Conservation (phyloP, 2,888 invertebrate species). For the Taphrorychus bicolor region DNA sequence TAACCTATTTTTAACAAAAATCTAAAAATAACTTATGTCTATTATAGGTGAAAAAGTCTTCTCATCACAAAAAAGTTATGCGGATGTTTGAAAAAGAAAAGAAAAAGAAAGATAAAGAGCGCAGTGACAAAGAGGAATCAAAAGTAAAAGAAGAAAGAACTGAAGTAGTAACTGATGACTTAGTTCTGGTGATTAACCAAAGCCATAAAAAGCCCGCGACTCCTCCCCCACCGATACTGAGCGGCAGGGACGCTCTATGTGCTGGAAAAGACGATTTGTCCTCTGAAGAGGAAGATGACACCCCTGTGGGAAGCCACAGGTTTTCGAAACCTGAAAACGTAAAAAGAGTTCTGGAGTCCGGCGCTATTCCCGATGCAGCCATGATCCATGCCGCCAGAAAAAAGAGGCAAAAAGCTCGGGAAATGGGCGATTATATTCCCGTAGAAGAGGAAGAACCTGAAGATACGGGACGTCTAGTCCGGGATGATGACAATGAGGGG, state of each 20-base stretch:
- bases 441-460: conserved; percentile 61
- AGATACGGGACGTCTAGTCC: conserved; percentile 68
- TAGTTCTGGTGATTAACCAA: conserved; percentile 65
- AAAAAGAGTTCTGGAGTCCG: conserved; percentile 82
- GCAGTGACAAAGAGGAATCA: conserved; percentile 53
- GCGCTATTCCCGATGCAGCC: conserved; percentile 95
- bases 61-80: conserved; percentile 89
- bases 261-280: conserved; percentile 73
- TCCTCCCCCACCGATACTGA: conserved; percentile 66
- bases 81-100: conserved; percentile 84
- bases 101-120: conserved; percentile 64
- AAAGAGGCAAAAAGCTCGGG: conserved; percentile 91
- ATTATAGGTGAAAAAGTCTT: conserved; percentile 95
- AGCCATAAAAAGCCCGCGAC: conserved; percentile 55
- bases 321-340: conserved; percentile 75
- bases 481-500: conserved; percentile 84
- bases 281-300: conserved; percentile 63
- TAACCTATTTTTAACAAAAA: too few species aligned
- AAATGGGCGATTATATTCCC: conserved; percentile 72
- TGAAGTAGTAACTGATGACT: conserved; percentile 74
- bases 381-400: conserved; percentile 98
- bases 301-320: conserved; percentile 57
- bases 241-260: conserved; percentile 83
- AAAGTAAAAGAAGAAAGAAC: conserved; percentile 64
- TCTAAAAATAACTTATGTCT: too few species aligned